Base-by-base conservation (phyloP, 2,888 invertebrate genomes). In the Eudemis profundana region DNA sequence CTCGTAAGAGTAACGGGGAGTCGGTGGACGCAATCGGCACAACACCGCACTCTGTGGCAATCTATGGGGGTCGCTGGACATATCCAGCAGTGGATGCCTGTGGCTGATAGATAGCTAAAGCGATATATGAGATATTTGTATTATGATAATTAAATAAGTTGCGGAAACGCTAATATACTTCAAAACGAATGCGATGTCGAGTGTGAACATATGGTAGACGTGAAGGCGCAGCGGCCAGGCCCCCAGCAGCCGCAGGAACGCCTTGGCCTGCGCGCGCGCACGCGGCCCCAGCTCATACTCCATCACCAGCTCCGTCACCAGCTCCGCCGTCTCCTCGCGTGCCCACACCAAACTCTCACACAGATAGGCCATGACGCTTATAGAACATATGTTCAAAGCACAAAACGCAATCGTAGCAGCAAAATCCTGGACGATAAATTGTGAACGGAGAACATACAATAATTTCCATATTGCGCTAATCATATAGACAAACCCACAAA, bases 131-230 rank as follows among this genome's bases (percentile, higher is more conserved):
- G 29, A 82, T 42, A 86, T 73, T 74, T 90, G 90, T 68, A 89
- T 81, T 29, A 87, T 82, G 19, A 89, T 79, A 73, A 90, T 87
- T 53, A 89, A 78, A 69, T 87, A 89, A 0, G 89, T 87, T 0
- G 88, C 86, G 12, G 87, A 82, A 3, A 88, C 82, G 68, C 86
- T 87, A 49, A 88, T 79, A 65, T 87, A 89, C 57, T 87, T 88
- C 8, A 89, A 73, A 74, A 88, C 82, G 3, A 90, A 70, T 1
- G 84, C 84, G 19, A 88, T 79, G 68, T 90, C 85, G 1, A 90
- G 78, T 4, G 82, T 77, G 68, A 87, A 85, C 84, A 89, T 84
- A 61, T 87, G 83, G 56, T 83, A 89, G 3, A 85, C 74, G 21
- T 71, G 78, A 5, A 86, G 75, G 0, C 74, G 71, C 15, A 86